Conservation (phyloP, 2,113 vertebrate genomes). For the Thomomys bottae region DNA sequence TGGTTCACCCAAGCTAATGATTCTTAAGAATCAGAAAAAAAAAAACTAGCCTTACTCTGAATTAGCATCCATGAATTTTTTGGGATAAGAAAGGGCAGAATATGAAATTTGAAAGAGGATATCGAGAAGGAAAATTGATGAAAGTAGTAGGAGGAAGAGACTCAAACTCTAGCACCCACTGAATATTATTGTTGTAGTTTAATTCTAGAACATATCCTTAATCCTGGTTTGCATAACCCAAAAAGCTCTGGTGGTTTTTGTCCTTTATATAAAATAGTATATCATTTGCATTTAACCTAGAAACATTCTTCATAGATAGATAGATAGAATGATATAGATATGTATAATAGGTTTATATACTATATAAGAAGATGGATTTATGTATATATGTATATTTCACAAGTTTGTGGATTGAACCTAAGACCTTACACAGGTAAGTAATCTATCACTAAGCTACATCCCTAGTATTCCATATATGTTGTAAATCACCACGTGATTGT, state of each 20-base stretch:
- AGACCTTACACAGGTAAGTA: neutral
- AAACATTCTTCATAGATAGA: neutral
- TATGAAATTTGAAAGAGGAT: neutral
- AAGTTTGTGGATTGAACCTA: neutral
- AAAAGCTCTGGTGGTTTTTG: neutral
- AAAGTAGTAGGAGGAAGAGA: neutral
- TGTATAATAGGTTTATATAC: no score
- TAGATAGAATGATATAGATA: no score
- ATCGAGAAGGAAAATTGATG: neutral
- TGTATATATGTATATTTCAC: neutral
- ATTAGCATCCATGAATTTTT: neutral
- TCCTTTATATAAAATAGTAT: neutral
- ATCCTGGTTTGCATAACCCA: fast-evolving
- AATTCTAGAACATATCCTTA: neutral
- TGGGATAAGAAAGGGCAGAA: neutral
- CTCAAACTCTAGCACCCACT: no score
- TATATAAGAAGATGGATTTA: no score
- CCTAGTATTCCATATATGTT: neutral
- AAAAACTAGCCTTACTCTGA: neutral
- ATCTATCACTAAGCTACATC: neutral
- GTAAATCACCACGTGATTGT: neutral
- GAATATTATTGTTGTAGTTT: neutral
- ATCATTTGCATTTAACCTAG: no score
- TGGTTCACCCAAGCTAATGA: neutral
- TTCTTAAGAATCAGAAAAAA: neutral